Evolutionary conservation across 2,888 invertebrate species (phyloP).

Genomic region (Hyposoter dolosus): DNA sequence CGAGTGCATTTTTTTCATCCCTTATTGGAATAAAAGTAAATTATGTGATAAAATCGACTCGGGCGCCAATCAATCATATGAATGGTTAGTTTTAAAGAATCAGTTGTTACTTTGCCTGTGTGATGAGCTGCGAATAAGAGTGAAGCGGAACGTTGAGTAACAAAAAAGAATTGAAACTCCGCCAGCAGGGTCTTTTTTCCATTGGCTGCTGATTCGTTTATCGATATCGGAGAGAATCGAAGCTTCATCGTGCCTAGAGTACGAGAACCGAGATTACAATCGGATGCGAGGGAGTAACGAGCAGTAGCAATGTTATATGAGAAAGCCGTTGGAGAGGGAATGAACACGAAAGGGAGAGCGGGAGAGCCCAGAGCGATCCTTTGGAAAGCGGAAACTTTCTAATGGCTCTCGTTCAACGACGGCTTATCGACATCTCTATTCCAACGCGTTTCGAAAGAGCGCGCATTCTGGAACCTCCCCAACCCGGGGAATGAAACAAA

Average conservation of each 20-base stretch:
- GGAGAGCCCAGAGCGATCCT: constrained; percentile 48
- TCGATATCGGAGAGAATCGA: constrained; percentile 46
- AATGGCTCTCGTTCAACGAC: constrained; percentile 69
- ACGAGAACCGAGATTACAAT: constrained; percentile 67
- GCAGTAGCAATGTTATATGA: constrained; percentile 28
- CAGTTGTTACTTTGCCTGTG: not conserved
- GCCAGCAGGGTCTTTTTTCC: not conserved
- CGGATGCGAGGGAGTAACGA: constrained; percentile 53
- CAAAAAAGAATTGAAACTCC: not conserved
- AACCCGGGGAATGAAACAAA: constrained; percentile 55
- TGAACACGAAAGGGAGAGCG: constrained; percentile 23
- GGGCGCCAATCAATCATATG: not conserved
- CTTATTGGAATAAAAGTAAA: not conserved
- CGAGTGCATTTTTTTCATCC: not conserved
- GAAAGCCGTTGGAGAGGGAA: constrained; percentile 6
- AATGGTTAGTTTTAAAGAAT: not conserved
- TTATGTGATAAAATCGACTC: not conserved
- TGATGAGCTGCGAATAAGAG: not conserved
- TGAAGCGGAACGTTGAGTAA: not conserved
- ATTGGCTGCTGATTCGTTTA: constrained; percentile 11
- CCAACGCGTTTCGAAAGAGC: constrained; percentile 48
- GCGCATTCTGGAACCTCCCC: constrained; percentile 40
- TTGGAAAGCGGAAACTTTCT: constrained; percentile 66
- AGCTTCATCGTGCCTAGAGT: constrained; percentile 56
- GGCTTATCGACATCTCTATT: constrained; percentile 68